Conservation (phyloP, 2,888 invertebrate genomes). For the Drosophila cracens region DNA sequence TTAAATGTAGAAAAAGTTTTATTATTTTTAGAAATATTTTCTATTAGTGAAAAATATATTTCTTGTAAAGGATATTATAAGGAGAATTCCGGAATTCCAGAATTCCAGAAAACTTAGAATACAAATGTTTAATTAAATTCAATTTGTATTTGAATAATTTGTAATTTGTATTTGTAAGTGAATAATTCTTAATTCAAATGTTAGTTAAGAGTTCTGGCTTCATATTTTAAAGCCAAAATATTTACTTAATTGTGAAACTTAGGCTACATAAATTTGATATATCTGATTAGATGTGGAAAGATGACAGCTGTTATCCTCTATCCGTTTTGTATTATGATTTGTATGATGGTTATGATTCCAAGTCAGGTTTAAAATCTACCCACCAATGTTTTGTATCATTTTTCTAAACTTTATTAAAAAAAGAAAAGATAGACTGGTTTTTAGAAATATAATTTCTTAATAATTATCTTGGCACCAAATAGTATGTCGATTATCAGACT, state of each 20-base stretch:
- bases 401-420: too few species aligned
- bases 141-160: neutral
- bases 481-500: neutral
- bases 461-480: neutral
- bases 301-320: neutral
- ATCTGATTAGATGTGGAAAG: neutral
- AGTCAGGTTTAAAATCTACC: neutral
- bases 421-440: neutral
- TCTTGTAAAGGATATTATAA: neutral
- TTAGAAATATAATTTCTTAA: neutral
- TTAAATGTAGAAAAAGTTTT: neutral
- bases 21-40: neutral
- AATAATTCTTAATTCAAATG: neutral
- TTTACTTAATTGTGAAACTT: neutral
- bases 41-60: neutral
- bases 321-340: neutral
- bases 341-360: fast-evolving
- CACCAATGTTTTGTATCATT: too few species aligned
- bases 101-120: too few species aligned
- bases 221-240: neutral
- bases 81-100: too few species aligned
- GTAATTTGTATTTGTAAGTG: too few species aligned
- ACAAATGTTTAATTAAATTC: neutral
- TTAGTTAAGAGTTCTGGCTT: neutral
- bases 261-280: neutral